Conservation (phyloP, 2,888 invertebrate species). For the Acanthosepion lycidas region DNA sequence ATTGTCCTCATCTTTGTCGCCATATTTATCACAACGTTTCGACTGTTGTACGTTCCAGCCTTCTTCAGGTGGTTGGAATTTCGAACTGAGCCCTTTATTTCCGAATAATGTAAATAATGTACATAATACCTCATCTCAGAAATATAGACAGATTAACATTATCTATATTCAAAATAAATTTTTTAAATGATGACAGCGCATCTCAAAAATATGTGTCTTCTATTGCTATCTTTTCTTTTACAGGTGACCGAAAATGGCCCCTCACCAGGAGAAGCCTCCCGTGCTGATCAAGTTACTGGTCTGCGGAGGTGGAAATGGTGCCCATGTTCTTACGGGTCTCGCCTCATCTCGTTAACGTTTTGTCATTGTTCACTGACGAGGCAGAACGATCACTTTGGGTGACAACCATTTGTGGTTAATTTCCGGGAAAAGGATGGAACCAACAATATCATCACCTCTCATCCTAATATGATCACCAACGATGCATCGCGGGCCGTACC, state of each 20-base stretch:
- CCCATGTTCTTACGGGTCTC: slow-evolving; percentile 63
- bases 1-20: no score
- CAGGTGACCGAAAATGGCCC: not conserved
- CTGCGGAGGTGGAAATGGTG: slow-evolving; percentile 69
- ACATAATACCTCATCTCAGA: no score
- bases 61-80: no score
- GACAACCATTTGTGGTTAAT: slow-evolving; percentile 54
- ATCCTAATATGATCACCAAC: slow-evolving; percentile 56
- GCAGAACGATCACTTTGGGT: slow-evolving; percentile 60
- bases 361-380: slow-evolving; percentile 64
- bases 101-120: no score
- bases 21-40: no score
- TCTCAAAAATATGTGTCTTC: no score
- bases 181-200: no score
- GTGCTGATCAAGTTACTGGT: slow-evolving; percentile 50
- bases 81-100: no score
- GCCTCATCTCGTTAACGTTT: slow-evolving; percentile 59
- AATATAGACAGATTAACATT: no score
- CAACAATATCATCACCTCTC: slow-evolving; percentile 48
- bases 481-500: slow-evolving; percentile 59
- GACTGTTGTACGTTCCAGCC: no score
- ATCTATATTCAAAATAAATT: no score
- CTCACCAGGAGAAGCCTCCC: not conserved
- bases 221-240: not conserved
- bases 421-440: slow-evolving; percentile 50